phyloP scores from a whole-genome alignment of 2,888 invertebrate species.

The Corbicula japonica region DNA sequence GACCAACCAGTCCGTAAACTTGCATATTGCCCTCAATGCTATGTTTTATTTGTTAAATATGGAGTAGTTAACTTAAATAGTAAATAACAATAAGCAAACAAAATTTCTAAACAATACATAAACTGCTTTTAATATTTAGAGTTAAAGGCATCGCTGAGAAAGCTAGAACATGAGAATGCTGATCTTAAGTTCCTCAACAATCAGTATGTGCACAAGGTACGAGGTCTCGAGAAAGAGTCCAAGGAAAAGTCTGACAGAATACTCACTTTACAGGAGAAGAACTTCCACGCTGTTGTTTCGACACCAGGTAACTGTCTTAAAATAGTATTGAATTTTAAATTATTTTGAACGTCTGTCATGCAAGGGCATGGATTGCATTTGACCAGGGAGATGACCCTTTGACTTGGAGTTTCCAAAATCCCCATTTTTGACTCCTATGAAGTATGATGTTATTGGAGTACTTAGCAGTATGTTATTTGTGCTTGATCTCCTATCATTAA shows the following conservation, averaged over 20 bases:
- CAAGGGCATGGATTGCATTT: not conserved
- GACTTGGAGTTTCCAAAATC: not conserved
- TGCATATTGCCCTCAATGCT: too few relatives aligned
- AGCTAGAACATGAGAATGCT: slow-evolving; percentile 87
- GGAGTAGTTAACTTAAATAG: too few relatives aligned
- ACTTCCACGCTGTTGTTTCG: slow-evolving; percentile 87
- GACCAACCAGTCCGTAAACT: too few relatives aligned
- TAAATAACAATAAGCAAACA: too few relatives aligned
- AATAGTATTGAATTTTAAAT: not conserved
- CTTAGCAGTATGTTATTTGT: too few relatives aligned
- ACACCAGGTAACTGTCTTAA: slow-evolving; percentile 83
- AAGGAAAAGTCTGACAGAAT: slow-evolving; percentile 88
- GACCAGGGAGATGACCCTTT: not conserved
- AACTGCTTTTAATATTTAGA: slow-evolving; percentile 72
- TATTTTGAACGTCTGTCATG: not conserved
- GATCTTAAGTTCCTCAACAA: slow-evolving; percentile 89
- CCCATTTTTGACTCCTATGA: too few relatives aligned
- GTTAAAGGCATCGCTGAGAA: slow-evolving; percentile 88
- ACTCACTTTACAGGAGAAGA: slow-evolving; percentile 87
- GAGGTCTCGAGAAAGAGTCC: slow-evolving; percentile 90
- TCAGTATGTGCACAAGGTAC: slow-evolving; percentile 89
- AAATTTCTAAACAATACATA: not conserved
- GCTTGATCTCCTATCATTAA: too few relatives aligned
- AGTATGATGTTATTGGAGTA: too few relatives aligned
- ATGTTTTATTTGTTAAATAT: too few relatives aligned